These are phyloP conservation scores for Magallana angulata DNA, from an alignment of 1,140 invertebrate species.

Conservation along the genomic window DNA sequence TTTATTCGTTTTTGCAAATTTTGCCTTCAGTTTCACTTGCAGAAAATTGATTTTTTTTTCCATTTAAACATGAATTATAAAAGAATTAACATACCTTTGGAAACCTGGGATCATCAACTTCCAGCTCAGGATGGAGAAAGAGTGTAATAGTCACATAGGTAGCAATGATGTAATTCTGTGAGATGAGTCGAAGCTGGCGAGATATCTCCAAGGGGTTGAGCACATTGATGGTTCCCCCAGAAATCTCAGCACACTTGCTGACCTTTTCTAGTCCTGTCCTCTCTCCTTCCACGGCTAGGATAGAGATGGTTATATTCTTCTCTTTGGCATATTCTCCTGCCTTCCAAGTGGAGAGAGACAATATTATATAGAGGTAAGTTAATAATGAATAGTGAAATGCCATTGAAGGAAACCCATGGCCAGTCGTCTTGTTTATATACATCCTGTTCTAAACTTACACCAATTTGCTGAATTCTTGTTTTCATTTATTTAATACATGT, in stretches of 20 bases:
- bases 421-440: too few relatives aligned
- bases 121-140: slow-evolving; percentile 68
- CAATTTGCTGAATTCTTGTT: too few relatives aligned
- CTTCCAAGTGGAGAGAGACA: background rate
- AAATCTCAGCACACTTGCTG: slow-evolving; percentile 67
- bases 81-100: slow-evolving; percentile 56
- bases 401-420: too few relatives aligned
- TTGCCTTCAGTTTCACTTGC: too few relatives aligned
- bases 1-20: too few relatives aligned
- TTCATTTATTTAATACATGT: too few relatives aligned
- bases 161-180: slow-evolving; percentile 75
- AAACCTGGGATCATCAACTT: slow-evolving; percentile 70
- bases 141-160: slow-evolving; percentile 69
- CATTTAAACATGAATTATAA: too few relatives aligned
- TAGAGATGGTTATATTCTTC: slow-evolving; percentile 71
- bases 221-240: slow-evolving; percentile 73
- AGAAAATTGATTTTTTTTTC: too few relatives aligned
- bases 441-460: too few relatives aligned
- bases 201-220: slow-evolving; percentile 73
- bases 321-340: slow-evolving; percentile 69
- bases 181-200: slow-evolving; percentile 71
- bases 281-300: slow-evolving; percentile 72
- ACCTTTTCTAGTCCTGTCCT: slow-evolving; percentile 68
- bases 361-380: too few relatives aligned
- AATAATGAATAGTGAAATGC: too few relatives aligned